Evolutionary conservation across 1,140 invertebrate genomes (phyloP).

Genomic region (Nasonia giraulti): DNA sequence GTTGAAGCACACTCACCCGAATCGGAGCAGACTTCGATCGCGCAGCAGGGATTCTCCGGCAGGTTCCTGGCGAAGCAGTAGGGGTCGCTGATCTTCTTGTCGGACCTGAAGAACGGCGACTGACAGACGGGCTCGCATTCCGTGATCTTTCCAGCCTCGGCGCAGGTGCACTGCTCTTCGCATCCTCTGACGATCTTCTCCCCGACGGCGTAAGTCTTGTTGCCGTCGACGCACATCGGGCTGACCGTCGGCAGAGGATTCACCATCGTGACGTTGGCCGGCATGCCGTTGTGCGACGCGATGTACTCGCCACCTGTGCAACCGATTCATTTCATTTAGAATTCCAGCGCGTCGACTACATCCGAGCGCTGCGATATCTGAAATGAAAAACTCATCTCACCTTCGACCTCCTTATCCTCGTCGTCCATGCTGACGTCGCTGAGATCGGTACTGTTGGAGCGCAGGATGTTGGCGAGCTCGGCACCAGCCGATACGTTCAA

Average conservation of each 20-base stretch:
- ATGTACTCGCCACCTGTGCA: conserved; percentile 65
- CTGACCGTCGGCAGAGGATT: conserved; percentile 53
- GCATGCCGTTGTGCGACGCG: conserved; percentile 61
- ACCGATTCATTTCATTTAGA: background rate
- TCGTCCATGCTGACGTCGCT: conserved; percentile 82
- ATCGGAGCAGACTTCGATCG: conserved; percentile 79
- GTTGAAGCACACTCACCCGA: conserved; percentile 65
- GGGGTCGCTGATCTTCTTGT: conserved; percentile 79
- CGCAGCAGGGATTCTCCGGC: conserved; percentile 86
- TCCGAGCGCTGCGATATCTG: background rate
- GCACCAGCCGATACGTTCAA: conserved; percentile 65
- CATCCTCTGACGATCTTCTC: conserved; percentile 81
- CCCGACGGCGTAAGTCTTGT: conserved; percentile 82
- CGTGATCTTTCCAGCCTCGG: conserved; percentile 75
- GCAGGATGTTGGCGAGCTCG: conserved; percentile 68
- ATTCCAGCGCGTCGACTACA: background rate
- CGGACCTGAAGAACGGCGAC: conserved; percentile 78
- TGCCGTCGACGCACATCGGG: conserved; percentile 81
- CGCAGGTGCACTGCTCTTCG: conserved; percentile 82
- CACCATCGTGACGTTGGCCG: conserved; percentile 42
- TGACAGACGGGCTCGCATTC: conserved; percentile 82
- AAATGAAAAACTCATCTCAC: conserved; percentile 46
- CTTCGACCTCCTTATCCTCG: conserved; percentile 75
- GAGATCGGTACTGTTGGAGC: conserved; percentile 75
- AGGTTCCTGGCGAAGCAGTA: conserved; percentile 81